Conservation (phyloP, 2,113 vertebrate genomes). For the Podarcis cretensis region DNA sequence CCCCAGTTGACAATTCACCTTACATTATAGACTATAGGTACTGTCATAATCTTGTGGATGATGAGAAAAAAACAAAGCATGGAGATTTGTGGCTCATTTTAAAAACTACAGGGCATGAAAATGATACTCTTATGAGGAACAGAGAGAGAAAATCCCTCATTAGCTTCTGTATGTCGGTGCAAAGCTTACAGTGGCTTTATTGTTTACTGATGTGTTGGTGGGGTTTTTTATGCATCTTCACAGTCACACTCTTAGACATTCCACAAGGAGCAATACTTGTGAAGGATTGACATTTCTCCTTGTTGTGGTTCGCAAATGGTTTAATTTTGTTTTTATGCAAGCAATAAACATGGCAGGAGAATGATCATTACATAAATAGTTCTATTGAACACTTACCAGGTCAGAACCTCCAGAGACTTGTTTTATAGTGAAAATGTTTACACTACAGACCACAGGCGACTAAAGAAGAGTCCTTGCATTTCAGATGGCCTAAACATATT, state of each 20-base stretch:
- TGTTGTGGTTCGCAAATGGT: neutral
- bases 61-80: constrained; percentile 41
- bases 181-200: constrained; percentile 33
- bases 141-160: constrained; percentile 69
- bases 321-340: fast-evolving
- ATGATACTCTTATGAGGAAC: constrained; percentile 68
- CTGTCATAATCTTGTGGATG: constrained; percentile 49
- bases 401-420: neutral
- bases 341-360: neutral
- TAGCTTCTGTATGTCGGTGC: constrained; percentile 67
- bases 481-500: neutral
- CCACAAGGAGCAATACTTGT: neutral
- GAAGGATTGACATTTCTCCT: constrained; percentile 11
- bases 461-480: neutral
- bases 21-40: constrained; percentile 26
- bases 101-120: constrained; percentile 74
- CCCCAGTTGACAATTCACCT: constrained; percentile 38
- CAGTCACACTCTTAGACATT: neutral
- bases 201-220: constrained; percentile 25
- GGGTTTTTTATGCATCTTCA: constrained; percentile 36
- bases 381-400: neutral
- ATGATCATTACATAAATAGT: neutral
- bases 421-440: neutral
- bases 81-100: constrained; percentile 72
- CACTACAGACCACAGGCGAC: neutral